Evolutionary conservation across 2,113 vertebrate species (phyloP).

Genomic region (Lathamus discolor): DNA sequence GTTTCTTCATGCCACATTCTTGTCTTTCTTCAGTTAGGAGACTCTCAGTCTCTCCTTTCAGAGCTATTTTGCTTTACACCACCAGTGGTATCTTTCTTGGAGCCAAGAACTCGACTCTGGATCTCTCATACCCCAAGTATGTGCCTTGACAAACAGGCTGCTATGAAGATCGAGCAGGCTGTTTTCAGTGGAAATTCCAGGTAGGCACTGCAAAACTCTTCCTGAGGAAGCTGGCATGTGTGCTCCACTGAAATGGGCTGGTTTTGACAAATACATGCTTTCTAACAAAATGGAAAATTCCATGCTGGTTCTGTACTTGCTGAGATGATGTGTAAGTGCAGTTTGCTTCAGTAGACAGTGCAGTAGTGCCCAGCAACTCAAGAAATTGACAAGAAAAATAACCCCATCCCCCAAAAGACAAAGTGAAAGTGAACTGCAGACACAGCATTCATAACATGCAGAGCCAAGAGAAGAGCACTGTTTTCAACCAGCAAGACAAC

Average conservation of each 20-base stretch:
- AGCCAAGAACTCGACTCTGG: neutral
- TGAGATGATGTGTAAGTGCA: neutral
- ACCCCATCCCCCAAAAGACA: neutral
- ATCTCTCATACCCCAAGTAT: neutral
- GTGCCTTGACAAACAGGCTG: slow-evolving; percentile 4
- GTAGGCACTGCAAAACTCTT: neutral
- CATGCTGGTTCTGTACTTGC: neutral
- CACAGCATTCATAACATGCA: neutral
- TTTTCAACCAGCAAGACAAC: neutral
- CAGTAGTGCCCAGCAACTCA: neutral
- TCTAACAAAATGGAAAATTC: slow-evolving; percentile 51
- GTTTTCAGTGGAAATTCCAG: slow-evolving; percentile 36
- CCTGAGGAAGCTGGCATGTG: neutral
- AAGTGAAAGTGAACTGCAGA: neutral
- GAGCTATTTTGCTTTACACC: neutral
- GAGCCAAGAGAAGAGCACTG: neutral
- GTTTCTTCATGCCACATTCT: neutral
- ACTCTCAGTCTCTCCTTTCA: neutral
- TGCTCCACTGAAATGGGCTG: neutral
- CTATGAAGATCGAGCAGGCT: neutral
- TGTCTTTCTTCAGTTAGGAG: neutral
- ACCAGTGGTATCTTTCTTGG: neutral
- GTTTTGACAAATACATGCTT: slow-evolving; percentile 5
- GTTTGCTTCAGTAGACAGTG: neutral
- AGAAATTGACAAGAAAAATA: neutral